These are phyloP conservation scores for Cyprinella venusta DNA, from an alignment of 2,797 vertebrate genomes.

Conservation along the genomic window DNA sequence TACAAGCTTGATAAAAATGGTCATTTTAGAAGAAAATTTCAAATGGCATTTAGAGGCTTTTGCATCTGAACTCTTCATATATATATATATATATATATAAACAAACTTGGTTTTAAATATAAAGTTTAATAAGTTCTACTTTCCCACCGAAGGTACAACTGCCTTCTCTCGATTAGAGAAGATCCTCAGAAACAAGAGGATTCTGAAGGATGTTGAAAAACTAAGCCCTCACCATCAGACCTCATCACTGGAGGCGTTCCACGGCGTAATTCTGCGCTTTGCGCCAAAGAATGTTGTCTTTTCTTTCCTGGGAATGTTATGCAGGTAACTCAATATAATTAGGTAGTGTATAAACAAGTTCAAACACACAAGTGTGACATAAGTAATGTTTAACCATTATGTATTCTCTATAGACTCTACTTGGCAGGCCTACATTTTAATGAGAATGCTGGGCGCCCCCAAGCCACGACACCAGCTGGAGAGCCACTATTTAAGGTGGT, in stretches of 20 bases:
- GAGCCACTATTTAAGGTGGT: neutral
- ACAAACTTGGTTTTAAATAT: neutral
- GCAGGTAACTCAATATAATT: neutral
- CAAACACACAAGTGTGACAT: too few species aligned
- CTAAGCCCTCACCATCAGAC: slow-evolving; percentile 8
- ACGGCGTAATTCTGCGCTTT: neutral
- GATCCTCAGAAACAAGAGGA: neutral
- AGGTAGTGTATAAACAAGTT: neutral
- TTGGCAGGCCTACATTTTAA: neutral
- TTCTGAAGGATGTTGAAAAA: neutral
- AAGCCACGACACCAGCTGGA: neutral
- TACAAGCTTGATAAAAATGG: too few species aligned
- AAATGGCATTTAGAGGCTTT: too few species aligned
- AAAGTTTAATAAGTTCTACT: neutral
- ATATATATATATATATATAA: too few species aligned
- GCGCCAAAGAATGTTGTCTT: neutral
- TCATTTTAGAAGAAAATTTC: too few species aligned
- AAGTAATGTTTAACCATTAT: neutral
- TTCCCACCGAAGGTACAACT: neutral
- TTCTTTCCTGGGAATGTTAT: neutral
- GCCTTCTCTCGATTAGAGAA: neutral
- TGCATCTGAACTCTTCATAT: too few species aligned
- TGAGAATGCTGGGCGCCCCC: neutral
- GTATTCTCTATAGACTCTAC: neutral
- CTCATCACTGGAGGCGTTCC: neutral